These are phyloP conservation scores for Sarcophaga subvicina DNA, from an alignment of 2,888 invertebrate genomes.

Conservation along the genomic window DNA sequence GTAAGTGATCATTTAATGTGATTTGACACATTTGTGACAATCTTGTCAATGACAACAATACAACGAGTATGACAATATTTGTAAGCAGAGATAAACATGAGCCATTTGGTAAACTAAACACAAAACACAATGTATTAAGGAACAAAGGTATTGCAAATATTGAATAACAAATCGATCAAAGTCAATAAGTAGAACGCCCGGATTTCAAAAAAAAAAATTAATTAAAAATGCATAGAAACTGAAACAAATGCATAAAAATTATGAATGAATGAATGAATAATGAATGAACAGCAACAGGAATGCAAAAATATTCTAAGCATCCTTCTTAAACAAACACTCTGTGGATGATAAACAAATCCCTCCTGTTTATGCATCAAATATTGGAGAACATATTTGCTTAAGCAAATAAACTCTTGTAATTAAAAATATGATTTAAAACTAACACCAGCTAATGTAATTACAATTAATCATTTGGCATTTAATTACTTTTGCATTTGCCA, in stretches of 20 bases:
- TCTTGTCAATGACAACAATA: constrained; percentile 42
- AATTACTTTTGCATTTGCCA: constrained; percentile 59
- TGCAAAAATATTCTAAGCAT: background rate
- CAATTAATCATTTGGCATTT: constrained; percentile 60
- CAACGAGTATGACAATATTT: constrained; percentile 33
- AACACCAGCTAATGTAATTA: constrained; percentile 78
- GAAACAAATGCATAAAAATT: no score
- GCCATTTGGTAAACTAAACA: no score
- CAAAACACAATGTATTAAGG: no score
- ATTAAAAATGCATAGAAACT: background rate
- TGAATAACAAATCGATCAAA: constrained; percentile 59
- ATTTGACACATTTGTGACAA: constrained; percentile 67
- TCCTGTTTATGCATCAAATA: no score
- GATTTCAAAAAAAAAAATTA: constrained; percentile 38
- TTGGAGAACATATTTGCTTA: no score
- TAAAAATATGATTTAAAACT: constrained; percentile 39
- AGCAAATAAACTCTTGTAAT: background rate
- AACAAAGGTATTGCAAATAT: no score
- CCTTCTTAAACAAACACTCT: no score
- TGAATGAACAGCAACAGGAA: background rate
- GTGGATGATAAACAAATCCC: no score
- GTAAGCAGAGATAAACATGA: background rate
- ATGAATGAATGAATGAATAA: background rate
- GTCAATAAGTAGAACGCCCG: constrained; percentile 55
- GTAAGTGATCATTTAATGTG: constrained; percentile 54